These are phyloP conservation scores for Galagoides demidoff DNA, from an alignment of 2,797 vertebrate genomes.

Conservation along the genomic window DNA sequence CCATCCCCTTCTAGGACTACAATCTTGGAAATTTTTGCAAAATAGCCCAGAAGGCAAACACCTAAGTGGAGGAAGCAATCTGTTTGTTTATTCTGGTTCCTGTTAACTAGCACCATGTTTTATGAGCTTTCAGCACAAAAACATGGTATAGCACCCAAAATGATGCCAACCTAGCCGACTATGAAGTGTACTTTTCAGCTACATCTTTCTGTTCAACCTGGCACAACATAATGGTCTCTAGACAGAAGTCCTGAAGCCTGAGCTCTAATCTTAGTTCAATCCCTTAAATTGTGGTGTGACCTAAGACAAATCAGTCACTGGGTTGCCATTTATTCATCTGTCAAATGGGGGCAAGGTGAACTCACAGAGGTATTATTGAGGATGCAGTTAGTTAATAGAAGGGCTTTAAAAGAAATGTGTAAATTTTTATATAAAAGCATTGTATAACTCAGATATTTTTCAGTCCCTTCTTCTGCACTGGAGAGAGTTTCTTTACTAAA, in stretches of 20 bases:
- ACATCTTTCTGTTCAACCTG: not conserved
- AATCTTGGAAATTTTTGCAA: slow-evolving; percentile 66
- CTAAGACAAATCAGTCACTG: not conserved
- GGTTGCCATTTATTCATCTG: slow-evolving; percentile 44
- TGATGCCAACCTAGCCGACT: not conserved
- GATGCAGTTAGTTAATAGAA: slow-evolving; percentile 29
- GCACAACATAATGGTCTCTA: not conserved
- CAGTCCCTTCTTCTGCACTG: not conserved
- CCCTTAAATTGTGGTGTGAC: not conserved
- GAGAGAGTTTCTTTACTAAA: slow-evolving; percentile 35
- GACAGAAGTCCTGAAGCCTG: not conserved
- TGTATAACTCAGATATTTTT: not conserved
- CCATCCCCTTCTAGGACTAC: not conserved
- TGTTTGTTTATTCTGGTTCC: slow-evolving; percentile 79
- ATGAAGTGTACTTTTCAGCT: not conserved
- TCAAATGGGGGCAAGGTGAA: not conserved
- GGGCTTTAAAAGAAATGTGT: slow-evolving; percentile 25
- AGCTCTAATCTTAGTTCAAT: slow-evolving; percentile 34
- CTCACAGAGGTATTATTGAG: not conserved
- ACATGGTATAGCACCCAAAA: not conserved
- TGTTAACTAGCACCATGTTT: slow-evolving; percentile 68
- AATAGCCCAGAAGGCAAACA: slow-evolving; percentile 68
- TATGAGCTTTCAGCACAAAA: slow-evolving; percentile 57
- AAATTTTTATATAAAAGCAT: slow-evolving; percentile 4
- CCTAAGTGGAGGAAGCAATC: slow-evolving; percentile 59